Conservation (phyloP, 2,113 vertebrate genomes). For the Daubentonia madagascariensis region DNA sequence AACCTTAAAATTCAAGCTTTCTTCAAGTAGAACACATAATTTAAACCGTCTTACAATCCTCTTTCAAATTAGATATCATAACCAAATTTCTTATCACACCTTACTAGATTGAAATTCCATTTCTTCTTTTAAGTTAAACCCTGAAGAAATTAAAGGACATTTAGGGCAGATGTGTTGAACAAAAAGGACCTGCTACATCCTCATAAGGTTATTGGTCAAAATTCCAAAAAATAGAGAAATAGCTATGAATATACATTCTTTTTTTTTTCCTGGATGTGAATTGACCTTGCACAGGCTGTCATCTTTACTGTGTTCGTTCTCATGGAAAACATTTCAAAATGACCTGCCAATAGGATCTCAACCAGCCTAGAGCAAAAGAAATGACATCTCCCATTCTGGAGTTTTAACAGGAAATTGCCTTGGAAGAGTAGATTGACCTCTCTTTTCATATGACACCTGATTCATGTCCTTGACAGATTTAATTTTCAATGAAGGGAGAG, state of each 20-base stretch:
- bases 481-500: conserved; percentile 4
- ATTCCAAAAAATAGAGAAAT: neutral
- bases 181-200: neutral
- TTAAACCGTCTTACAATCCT: neutral
- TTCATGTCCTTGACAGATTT: conserved; percentile 21
- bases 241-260: neutral
- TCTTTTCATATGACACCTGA: neutral
- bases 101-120: neutral
- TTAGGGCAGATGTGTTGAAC: neutral
- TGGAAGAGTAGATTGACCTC: neutral
- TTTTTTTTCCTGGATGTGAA: neutral
- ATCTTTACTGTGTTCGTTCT: neutral
- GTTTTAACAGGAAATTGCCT: neutral
- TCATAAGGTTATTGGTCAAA: neutral
- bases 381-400: neutral
- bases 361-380: neutral
- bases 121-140: conserved; percentile 26
- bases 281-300: neutral
- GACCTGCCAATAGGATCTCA: neutral
- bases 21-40: neutral
- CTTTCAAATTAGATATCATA: neutral
- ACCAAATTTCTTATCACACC: conserved; percentile 13
- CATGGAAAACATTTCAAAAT: neutral
- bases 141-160: neutral
- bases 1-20: neutral